These are phyloP conservation scores for Pristionchus mayeri DNA, from an alignment of 2,888 invertebrate species.

Conservation along the genomic window DNA sequence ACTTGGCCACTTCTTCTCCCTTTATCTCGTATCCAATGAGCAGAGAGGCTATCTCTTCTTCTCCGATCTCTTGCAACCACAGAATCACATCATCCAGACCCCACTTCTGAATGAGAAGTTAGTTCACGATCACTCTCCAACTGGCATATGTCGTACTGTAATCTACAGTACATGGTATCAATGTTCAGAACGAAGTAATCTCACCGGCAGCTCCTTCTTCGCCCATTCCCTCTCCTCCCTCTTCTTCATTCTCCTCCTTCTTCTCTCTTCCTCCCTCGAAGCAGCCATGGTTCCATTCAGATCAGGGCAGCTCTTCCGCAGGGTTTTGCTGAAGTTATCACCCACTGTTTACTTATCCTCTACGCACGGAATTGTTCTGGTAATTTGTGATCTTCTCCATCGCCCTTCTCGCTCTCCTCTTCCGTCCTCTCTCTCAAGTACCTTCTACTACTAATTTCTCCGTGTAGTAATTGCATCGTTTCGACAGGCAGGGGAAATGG, in stretches of 20 bases:
- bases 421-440: constrained; percentile 23
- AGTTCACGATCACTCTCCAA: too few species aligned
- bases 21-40: constrained; percentile 66
- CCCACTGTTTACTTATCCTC: too few species aligned
- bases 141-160: too few species aligned
- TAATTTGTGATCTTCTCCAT: too few species aligned
- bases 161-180: neutral
- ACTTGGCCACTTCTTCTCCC: constrained; percentile 62
- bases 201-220: constrained; percentile 53
- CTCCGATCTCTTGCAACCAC: constrained; percentile 64
- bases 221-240: constrained; percentile 59
- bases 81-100: constrained; percentile 64
- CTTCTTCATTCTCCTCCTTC: constrained; percentile 54
- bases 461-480: constrained; percentile 16
- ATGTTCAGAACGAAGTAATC: neutral
- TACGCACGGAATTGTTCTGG: too few species aligned
- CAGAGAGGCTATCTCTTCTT: constrained; percentile 65
- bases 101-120: constrained; percentile 64
- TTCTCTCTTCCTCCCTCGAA: constrained; percentile 54
- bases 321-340: constrained; percentile 13
- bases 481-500: neutral
- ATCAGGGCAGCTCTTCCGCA: constrained; percentile 63
- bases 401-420: neutral
- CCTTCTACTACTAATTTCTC: constrained; percentile 17
- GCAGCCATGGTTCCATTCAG: constrained; percentile 55